Conservation (phyloP, 2,888 invertebrate species). For the Acleris emargana region DNA sequence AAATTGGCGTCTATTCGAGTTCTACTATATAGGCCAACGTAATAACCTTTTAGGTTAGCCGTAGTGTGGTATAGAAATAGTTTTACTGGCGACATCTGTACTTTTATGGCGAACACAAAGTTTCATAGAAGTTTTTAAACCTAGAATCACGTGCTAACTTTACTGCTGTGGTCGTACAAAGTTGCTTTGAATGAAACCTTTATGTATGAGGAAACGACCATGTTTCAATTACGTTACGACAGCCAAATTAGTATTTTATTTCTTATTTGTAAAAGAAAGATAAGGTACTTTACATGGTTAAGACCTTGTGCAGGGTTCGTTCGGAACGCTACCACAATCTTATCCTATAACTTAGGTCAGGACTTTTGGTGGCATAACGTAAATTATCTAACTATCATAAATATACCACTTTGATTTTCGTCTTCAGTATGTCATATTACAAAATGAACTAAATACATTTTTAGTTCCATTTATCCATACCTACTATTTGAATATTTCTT, state of each 20-base stretch:
- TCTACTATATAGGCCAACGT: slow-evolving; percentile 2
- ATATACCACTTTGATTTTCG: too few relatives aligned
- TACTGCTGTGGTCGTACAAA: slow-evolving; percentile 25
- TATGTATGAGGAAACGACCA: slow-evolving; percentile 16
- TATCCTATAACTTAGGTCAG: too few relatives aligned
- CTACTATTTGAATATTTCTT: too few relatives aligned
- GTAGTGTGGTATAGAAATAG: slow-evolving; percentile 24
- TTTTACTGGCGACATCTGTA: slow-evolving; percentile 35
- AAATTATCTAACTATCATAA: too few relatives aligned
- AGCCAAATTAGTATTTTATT: neutral
- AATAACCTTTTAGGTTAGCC: slow-evolving; percentile 12
- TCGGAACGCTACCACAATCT: too few relatives aligned
- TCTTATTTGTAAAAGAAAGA: too few relatives aligned
- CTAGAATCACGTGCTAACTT: slow-evolving; percentile 37
- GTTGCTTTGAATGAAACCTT: slow-evolving; percentile 27
- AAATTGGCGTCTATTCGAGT: neutral
- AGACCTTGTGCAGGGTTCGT: too few relatives aligned
- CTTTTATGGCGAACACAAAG: slow-evolving; percentile 35
- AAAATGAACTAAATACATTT: too few relatives aligned
- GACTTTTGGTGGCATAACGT: too few relatives aligned
- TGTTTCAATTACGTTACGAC: slow-evolving; percentile 31
- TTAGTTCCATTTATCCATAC: too few relatives aligned
- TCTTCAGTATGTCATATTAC: too few relatives aligned
- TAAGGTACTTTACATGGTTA: too few relatives aligned
- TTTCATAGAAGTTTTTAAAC: slow-evolving; percentile 35